These are phyloP conservation scores for Protonibea diacanthus DNA, from an alignment of 2,797 vertebrate genomes.

Conservation along the genomic window DNA sequence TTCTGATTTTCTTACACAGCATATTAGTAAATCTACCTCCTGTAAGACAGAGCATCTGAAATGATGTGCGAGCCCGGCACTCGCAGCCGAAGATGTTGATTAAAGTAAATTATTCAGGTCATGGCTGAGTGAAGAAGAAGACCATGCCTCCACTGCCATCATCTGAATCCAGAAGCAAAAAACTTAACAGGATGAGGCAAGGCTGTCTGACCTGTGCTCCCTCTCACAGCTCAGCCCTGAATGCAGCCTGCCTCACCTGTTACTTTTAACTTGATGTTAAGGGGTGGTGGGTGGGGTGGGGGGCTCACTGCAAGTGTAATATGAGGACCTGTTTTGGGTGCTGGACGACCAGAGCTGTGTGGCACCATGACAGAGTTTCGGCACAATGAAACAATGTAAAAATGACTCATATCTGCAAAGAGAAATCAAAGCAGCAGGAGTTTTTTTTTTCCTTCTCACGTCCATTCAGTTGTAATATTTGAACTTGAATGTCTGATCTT, in stretches of 20 bases:
- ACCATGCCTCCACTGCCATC: constrained; percentile 39
- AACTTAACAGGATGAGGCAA: constrained; percentile 12
- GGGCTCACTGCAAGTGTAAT: neutral
- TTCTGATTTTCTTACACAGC: constrained; percentile 11
- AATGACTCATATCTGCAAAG: constrained; percentile 13
- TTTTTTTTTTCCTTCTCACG: neutral
- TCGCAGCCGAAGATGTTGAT: constrained; percentile 66
- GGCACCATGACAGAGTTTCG: neutral
- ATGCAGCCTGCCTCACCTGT: constrained; percentile 47
- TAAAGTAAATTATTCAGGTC: constrained; percentile 77
- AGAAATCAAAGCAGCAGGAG: neutral
- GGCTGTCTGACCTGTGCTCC: constrained; percentile 36
- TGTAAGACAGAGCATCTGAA: constrained; percentile 25
- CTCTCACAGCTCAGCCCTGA: constrained; percentile 2
- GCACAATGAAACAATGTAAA: neutral
- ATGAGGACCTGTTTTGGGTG: neutral
- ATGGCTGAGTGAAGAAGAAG: constrained; percentile 52
- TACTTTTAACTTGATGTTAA: constrained; percentile 15
- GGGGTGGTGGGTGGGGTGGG: neutral
- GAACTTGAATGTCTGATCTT: neutral
- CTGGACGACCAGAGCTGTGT: neutral
- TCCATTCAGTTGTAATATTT: neutral
- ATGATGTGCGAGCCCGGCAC: constrained; percentile 40
- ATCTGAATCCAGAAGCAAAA: constrained; percentile 41
- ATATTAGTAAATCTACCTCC: neutral